phyloP scores from a whole-genome alignment of 2,113 vertebrate genomes.

The Talpa occidentalis region DNA sequence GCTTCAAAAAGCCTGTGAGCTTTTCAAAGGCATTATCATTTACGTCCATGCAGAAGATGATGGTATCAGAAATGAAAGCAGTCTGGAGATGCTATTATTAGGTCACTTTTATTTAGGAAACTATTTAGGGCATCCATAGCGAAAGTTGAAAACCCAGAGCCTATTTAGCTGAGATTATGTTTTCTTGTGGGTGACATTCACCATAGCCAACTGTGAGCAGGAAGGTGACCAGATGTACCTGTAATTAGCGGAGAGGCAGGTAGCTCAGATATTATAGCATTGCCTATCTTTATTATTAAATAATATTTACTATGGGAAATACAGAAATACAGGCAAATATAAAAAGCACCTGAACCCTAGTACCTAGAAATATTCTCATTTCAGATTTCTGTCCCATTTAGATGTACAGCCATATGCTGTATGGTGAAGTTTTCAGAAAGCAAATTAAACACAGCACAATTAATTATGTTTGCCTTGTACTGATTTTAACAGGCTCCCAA shows the following conservation, averaged over 20 bases:
- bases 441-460: not conserved
- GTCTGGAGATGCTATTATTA: slow-evolving; percentile 38
- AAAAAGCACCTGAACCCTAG: slow-evolving; percentile 10
- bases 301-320: not conserved
- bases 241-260: not conserved
- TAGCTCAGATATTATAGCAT: not conserved
- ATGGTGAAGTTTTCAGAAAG: not conserved
- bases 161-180: not conserved
- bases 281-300: slow-evolving; percentile 1
- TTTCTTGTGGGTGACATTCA: not conserved
- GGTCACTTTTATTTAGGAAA: slow-evolving; percentile 38
- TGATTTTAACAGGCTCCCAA: not conserved
- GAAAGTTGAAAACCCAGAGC: not conserved
- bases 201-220: not conserved
- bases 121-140: not conserved
- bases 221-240: not conserved
- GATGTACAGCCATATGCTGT: not conserved
- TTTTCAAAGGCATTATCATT: not conserved
- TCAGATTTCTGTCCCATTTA: not conserved
- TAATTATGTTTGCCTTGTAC: not conserved
- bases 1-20: not conserved
- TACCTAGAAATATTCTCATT: not conserved
- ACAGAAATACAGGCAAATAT: not conserved
- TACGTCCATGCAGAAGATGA: slow-evolving; percentile 36
- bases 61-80: not conserved